These are phyloP conservation scores for Phaetusa simplex DNA, from an alignment of 2,113 vertebrate species.

Conservation along the genomic window DNA sequence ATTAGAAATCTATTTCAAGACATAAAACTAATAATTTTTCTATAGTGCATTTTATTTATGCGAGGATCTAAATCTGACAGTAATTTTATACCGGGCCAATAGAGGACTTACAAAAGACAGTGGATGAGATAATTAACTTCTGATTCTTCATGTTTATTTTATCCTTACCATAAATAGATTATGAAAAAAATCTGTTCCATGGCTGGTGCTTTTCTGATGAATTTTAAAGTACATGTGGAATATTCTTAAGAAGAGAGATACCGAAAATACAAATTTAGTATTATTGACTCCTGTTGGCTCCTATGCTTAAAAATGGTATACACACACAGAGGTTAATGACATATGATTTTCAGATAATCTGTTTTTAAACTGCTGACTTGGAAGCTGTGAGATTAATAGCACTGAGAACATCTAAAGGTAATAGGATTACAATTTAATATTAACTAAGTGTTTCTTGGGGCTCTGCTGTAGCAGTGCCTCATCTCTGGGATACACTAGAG, in stretches of 20 bases:
- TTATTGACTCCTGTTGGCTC: not conserved
- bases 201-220: not conserved
- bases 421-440: conserved; percentile 43
- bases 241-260: not conserved
- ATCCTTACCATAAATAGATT: not conserved
- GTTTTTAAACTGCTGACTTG: conserved; percentile 22
- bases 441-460: conserved; percentile 23
- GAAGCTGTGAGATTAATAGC: conserved; percentile 43
- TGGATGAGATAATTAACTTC: not conserved
- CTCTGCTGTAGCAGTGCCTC: not conserved
- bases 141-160: not conserved
- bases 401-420: conserved; percentile 4
- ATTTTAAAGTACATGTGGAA: not conserved
- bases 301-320: not conserved
- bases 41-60: not conserved
- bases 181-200: not conserved
- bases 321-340: not conserved
- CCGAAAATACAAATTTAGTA: not conserved
- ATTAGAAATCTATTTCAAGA: not conserved
- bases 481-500: not conserved
- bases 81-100: not conserved
- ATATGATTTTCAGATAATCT: conserved; percentile 5
- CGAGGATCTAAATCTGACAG: not conserved
- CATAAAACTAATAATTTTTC: not conserved
- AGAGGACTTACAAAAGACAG: not conserved